These are phyloP conservation scores for Drosophila miranda DNA, from an alignment of 1,140 invertebrate species.

Conservation along the genomic window DNA sequence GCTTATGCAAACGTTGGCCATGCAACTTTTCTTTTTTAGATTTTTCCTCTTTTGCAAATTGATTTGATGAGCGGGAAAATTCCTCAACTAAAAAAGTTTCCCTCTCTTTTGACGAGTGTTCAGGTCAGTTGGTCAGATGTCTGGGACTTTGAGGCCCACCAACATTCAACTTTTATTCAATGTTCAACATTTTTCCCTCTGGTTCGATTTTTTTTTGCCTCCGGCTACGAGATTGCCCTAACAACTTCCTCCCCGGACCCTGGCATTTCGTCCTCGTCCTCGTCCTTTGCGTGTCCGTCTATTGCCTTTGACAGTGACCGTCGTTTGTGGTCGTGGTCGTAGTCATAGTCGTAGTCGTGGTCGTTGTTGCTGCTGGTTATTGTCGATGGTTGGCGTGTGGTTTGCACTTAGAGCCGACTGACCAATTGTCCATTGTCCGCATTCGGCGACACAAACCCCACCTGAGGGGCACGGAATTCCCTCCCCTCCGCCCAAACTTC, in stretches of 20 bases:
- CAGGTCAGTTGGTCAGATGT: background rate
- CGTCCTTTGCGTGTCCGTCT: constrained; percentile 30
- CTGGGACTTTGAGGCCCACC: background rate
- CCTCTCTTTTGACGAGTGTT: background rate
- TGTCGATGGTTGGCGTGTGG: constrained; percentile 26
- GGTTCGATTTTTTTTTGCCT: constrained; percentile 12
- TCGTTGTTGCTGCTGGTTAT: background rate
- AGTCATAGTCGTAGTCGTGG: constrained; percentile 9
- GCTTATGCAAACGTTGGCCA: background rate
- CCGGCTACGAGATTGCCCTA: constrained; percentile 21
- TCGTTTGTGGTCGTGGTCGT: constrained; percentile 22
- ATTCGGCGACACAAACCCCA: constrained; percentile 3
- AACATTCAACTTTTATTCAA: constrained; percentile 4
- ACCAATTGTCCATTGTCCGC: constrained; percentile 41
- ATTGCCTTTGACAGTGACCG: constrained; percentile 69
- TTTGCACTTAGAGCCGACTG: constrained; percentile 47
- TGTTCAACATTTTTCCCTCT: too few relatives aligned
- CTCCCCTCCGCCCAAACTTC: background rate
- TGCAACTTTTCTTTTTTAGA: constrained; percentile 22
- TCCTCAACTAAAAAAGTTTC: background rate
- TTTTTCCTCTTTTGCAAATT: constrained; percentile 6
- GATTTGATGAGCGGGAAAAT: constrained; percentile 19
- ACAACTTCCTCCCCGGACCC: constrained; percentile 11
- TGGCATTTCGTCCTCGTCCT: constrained; percentile 28
- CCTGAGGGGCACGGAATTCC: background rate